A percentile compares a stretch with the other conserved stretches of the same genome.
Conservation (phyloP, 2,888 invertebrate genomes). For the Odontomyia ornata region DNA sequence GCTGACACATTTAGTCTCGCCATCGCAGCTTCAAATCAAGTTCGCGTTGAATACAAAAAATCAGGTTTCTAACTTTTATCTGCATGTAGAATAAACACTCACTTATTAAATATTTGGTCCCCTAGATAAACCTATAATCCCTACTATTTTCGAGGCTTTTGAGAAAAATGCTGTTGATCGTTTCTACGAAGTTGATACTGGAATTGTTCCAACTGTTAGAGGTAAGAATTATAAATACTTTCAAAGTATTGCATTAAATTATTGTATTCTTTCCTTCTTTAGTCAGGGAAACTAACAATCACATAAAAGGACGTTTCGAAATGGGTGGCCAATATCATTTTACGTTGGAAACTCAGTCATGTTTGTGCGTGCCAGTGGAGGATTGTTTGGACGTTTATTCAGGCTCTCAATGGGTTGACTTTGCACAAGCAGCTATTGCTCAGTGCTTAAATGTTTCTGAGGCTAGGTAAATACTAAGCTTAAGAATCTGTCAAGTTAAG, state of each 20-base stretch:
- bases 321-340: conserved; percentile 77
- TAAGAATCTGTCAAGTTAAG: too few relatives aligned
- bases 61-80: not conserved
- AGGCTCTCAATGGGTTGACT: conserved; percentile 73
- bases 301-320: conserved; percentile 65
- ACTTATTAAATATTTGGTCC: too few relatives aligned
- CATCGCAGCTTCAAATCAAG: conserved; percentile 67
- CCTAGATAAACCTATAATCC: conserved; percentile 55
- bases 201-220: not conserved
- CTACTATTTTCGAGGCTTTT: conserved; percentile 66
- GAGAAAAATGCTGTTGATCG: conserved; percentile 53
- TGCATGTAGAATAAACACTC: too few relatives aligned
- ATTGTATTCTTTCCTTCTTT: too few relatives aligned
- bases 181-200: not conserved
- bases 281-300: not conserved
- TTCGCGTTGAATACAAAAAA: conserved; percentile 66
- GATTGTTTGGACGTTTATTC: conserved; percentile 75
- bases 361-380: conserved; percentile 74
- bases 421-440: conserved; percentile 69
- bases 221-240: too few relatives aligned
- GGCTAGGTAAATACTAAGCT: too few relatives aligned
- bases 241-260: too few relatives aligned
- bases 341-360: conserved; percentile 78
- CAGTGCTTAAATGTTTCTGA: conserved; percentile 49
- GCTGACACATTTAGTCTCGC: conserved; percentile 72